Evolutionary conservation across 1,140 invertebrate genomes (phyloP), one percentile per base, ranked within the genome.

Genomic region (Samia ricini): DNA sequence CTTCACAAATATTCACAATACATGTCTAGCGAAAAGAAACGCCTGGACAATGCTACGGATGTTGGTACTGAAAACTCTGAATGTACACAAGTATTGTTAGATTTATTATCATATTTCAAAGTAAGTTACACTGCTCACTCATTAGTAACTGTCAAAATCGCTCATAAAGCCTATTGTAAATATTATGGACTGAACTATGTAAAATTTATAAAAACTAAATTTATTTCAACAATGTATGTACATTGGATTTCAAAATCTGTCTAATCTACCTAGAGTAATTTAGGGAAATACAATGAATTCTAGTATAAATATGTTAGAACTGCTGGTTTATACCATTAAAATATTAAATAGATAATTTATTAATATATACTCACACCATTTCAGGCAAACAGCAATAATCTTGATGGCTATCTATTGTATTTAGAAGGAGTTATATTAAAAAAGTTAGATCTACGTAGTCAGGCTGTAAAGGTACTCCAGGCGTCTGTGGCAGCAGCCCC

Each of bases 381-480:
- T 94, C 90, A 71, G 93, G 94, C 80, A 90, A 95, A 84, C 76
- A 90, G 69, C 81, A 92, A 56, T 36, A 93, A 93, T 59, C 85
- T 98, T 15, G 98, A 99, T 93, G 96, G 96, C 0, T 99, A 95
- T 83, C 93, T 95, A 20, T 91, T 98, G 7, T 99, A 98, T 90
- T 88, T 99, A 69, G 98, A 98, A 91, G 98, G 97, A 5, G 94
- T 99, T 24, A 95, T 99, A 1, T 90, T 98, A 29, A 97, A 98
- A 73, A 97, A 97, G 74, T 81, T 99, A 51, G 96, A 98, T 69
- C 89, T 98, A 6, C 91, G 92, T 23, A 93, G 93, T 68, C 83
- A 89, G 64, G 88, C 88, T 48, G 88, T 95, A 23, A 94, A 96
- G 68, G 93, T 96, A 56, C 91, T 99, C 12, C 91, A 96, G 15